Evolutionary conservation across 2,797 vertebrate genomes (phyloP), one percentile per base, ranked within the genome.

Genomic region (Meriones psammophilus): DNA sequence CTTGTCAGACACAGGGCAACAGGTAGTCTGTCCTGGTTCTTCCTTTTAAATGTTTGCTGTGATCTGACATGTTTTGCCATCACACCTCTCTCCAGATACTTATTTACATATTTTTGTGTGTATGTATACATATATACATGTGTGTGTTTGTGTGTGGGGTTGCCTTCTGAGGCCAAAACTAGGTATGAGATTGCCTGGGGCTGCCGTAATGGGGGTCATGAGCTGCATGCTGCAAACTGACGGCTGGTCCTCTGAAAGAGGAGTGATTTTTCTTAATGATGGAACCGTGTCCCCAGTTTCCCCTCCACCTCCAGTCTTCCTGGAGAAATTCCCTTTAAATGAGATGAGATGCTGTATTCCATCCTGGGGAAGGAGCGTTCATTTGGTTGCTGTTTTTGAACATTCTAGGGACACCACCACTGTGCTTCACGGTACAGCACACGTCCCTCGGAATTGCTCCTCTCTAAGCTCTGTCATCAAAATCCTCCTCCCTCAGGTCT

Each of bases 391-490:
- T 89, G 80, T 78, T 94, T 81, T 85, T 58, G 54, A 2, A 69
- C 30, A 68, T 91, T 86, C n/a, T 66, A 56, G 71, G 22, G 58
- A 76, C 66, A 50, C 36, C 28, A 74, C 30, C 50, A 54, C 62
- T 95, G 39, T 30, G 50, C 87, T 92, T 66, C 77, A 85, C 62
- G n/a, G 33, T 60, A 3, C 18, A 36, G 0, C 46, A 0, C 9
- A 24, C 3, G 26, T 83, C 50, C 50, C 87, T 69, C 28, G 66
- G 94, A 96, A 78, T 22, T 77, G 17, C 10, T 64, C 36, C 92
- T 87, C 42, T 90, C 81, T 90, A 94, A 83, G 88, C 39, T 86
- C 46, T 84, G 36, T 92, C 73, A 86, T 95, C 85, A 73, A 69
- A 30, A 95, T 30, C 66, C 24, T 68, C 77, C 36, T 93, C 84